phyloP scores from a whole-genome alignment of 2,113 vertebrate species.

The Vidua macroura region DNA sequence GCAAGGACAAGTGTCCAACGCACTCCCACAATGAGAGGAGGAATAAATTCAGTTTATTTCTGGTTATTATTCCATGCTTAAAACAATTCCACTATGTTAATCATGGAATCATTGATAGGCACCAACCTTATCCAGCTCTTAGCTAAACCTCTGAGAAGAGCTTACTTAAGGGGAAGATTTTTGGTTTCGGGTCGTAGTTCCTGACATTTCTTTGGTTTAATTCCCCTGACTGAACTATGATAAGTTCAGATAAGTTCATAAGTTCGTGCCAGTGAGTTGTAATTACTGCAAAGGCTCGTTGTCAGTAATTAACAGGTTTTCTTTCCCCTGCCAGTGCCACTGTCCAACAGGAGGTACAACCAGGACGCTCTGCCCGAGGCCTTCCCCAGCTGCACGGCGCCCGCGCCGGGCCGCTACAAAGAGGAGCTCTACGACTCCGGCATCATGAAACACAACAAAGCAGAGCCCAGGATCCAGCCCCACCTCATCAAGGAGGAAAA shows the following conservation, averaged over 20 bases:
- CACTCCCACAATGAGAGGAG: not conserved
- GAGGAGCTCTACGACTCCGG: constrained; percentile 72
- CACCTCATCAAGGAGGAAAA: constrained; percentile 68
- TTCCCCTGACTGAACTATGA: not conserved
- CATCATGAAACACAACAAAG: constrained; percentile 49
- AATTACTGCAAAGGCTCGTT: not conserved
- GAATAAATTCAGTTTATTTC: not conserved
- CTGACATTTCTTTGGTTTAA: not conserved
- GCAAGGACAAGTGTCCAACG: not conserved
- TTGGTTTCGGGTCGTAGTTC: not conserved
- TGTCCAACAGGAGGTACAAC: constrained; percentile 61
- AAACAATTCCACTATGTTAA: not conserved
- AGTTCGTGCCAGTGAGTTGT: not conserved
- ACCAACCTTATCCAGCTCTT: not conserved
- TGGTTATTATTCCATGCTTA: not conserved
- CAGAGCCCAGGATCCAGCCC: constrained; percentile 55
- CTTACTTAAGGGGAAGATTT: not conserved
- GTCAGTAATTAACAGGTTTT: not conserved
- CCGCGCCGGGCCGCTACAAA: constrained; percentile 72
- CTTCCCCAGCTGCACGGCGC: constrained; percentile 66
- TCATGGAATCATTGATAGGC: not conserved
- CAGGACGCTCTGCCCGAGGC: constrained; percentile 62
- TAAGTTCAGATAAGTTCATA: not conserved
- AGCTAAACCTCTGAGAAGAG: not conserved
- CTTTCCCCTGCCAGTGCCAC: constrained; percentile 27